Base-by-base conservation (phyloP, 1,140 invertebrate species). In the Drosophila mojavensis region DNA sequence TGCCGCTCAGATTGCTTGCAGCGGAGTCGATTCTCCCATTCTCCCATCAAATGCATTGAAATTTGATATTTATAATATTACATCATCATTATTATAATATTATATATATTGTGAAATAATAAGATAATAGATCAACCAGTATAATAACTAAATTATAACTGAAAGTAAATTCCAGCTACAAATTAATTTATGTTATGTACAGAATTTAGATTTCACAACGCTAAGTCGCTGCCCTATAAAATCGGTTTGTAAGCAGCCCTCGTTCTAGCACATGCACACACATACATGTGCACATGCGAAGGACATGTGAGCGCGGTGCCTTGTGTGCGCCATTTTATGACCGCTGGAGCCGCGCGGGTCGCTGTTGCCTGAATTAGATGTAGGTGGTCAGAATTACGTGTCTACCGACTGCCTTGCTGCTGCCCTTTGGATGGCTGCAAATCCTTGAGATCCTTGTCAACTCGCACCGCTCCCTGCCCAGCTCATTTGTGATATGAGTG, bases 371-470 rank as follows among this genome's bases (percentile, higher is more conserved):
- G 77, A 88, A 86, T 85, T 85, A 83, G 76, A 83, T 86, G 79
- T 86, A 83, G 76, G 79, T 79, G 80, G 70, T 79, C 75, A 63
- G 39, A 55, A 55, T 68, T 61, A 53, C 20, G 47, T 28, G 30
- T 36, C 55, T 47, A 55, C 67, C 62, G 17, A 48, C 48, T 54
- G 63, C 39, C 11, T 60, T 62, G 28, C 36, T 45, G 47, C 28
- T 30, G 26, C 61, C 65, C 66, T 50, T 33, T 51, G 55, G 65
- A 73, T 78, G 73, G 74, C 84, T 81, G 85, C 74, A 90, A 90
- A 89, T 84, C 84, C 84, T 89, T 89, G 84, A 89, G 84, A 89
- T 89, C 85, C 84, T 89, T 89, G 84, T 84, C 78, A 73, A 65
- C 60, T 59, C 10, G 2, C 28, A 13, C 36, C 30, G 33, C 68